Conservation (phyloP, 53 echinoderm and acorn worm genomes). For the Patiria pectinifera region DNA sequence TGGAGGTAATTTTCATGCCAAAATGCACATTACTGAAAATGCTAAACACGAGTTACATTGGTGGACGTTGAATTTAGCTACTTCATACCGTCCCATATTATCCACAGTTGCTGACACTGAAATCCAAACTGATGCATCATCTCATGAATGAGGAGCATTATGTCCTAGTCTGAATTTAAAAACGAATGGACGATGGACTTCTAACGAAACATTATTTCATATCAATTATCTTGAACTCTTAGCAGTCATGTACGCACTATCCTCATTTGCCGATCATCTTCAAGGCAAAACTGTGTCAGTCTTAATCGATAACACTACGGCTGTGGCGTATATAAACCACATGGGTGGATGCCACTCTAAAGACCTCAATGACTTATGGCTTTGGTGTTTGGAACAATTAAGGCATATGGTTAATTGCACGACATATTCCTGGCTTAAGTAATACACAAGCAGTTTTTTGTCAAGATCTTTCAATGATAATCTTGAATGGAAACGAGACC, state of each 20-base stretch:
- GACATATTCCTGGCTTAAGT: neutral
- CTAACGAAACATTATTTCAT: no score
- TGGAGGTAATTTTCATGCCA: slow-evolving; percentile 30
- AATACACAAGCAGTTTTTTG: neutral
- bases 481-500: slow-evolving; percentile 22
- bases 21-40: neutral
- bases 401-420: slow-evolving; percentile 1
- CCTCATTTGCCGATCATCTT: neutral
- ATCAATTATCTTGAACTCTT: slow-evolving; percentile 2
- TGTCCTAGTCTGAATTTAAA: no score
- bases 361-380: neutral
- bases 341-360: neutral
- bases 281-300: slow-evolving; percentile 29
- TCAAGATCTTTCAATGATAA: slow-evolving; percentile 7
- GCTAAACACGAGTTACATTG: slow-evolving; percentile 30
- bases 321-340: slow-evolving; percentile 24
- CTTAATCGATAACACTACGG: slow-evolving; percentile 10
- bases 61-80: slow-evolving; percentile 29
- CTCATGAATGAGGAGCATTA: neutral
- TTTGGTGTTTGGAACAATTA: neutral
- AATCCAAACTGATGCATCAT: slow-evolving; percentile 40
- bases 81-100: neutral
- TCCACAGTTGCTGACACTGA: neutral
- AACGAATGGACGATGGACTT: neutral
- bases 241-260: slow-evolving; percentile 17